Evolutionary conservation across 2,113 vertebrate genomes (phyloP).

Genomic region (Felis chaus): DNA sequence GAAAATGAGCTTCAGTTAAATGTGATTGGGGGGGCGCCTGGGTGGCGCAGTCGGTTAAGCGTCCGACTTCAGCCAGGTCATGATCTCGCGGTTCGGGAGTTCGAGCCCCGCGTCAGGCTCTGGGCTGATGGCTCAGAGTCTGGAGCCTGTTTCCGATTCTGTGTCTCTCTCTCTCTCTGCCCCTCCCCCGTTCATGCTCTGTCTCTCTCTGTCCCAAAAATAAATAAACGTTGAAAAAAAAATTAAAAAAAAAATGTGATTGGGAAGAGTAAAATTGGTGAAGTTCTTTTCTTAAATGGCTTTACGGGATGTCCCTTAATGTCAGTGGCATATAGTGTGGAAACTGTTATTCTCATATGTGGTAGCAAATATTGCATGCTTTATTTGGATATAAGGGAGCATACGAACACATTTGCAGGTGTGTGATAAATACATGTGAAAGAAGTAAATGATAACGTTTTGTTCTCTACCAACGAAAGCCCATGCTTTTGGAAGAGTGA

Average conservation of each 20-base stretch:
- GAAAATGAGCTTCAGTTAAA: neutral
- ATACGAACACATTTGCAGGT: neutral
- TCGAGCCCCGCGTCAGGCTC: too few relatives aligned
- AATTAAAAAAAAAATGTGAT: too few relatives aligned
- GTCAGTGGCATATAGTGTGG: neutral
- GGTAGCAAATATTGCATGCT: neutral
- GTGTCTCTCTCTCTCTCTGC: too few relatives aligned
- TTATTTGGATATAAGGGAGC: neutral
- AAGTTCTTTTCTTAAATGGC: neutral
- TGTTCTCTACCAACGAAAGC: neutral
- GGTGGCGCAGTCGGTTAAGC: too few relatives aligned
- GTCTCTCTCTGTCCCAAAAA: too few relatives aligned
- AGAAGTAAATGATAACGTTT: neutral
- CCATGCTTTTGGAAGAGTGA: neutral
- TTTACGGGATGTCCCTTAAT: neutral
- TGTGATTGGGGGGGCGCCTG: too few relatives aligned
- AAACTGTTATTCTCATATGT: neutral
- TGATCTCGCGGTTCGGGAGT: too few relatives aligned
- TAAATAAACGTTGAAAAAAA: too few relatives aligned
- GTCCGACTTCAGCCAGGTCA: too few relatives aligned
- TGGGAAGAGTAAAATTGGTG: neutral
- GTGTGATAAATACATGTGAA: neutral
- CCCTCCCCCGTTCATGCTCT: too few relatives aligned
- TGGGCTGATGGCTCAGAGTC: too few relatives aligned
- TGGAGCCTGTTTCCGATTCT: too few relatives aligned